Base-by-base conservation (phyloP, 1,140 invertebrate species). In the Rhopalosiphum padi region DNA sequence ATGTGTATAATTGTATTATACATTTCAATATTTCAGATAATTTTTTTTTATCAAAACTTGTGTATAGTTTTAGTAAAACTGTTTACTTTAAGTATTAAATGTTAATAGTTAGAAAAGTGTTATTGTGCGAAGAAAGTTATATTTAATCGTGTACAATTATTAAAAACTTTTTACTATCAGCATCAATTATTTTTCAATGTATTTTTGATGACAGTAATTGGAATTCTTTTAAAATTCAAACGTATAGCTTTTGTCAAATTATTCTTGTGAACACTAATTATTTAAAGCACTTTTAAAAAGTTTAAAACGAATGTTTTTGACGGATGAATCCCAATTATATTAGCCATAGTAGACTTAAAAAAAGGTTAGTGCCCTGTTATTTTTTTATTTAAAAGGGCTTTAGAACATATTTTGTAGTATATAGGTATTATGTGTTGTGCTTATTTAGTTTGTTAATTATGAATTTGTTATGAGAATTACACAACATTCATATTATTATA, bases 261-360 rank as follows among this genome's bases (percentile, higher is more conserved):
- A 21, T 88, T 51, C 18, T 37, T 15, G 48, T 25, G 25, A 89
- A 22, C 35, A 15, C 4, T 53, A 15, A 37, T 35, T 77, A n/a
- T 53, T 89, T 35, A 89, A 89, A 89, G 48, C 37, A 89, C 23
- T 89, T 89, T 89, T 8, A 7, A 55, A 37, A 89, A 55, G 35
- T 89, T 89, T 55, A 23, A 53, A 89, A 35, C 22, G 22, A 55
- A 55, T 21, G 1, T 30, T 87, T 87, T 41, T 23, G 83, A 85
- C 37, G 8, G 41, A 41, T 43, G 41, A 85, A 43, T n/a, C 18
- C 30, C 46, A 48, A 88, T 88, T 88, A n/a, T n/a, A 88, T 30
- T 35, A 88, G 30, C 1, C 11, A 3, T 23, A 89, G n/a, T 88
- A 22, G n/a, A 51, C n/a, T 51, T 15, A n/a, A 1, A 23, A 51